These are phyloP conservation scores for Pseudomugil tenellus DNA, from an alignment of 2,797 vertebrate species.

Conservation along the genomic window DNA sequence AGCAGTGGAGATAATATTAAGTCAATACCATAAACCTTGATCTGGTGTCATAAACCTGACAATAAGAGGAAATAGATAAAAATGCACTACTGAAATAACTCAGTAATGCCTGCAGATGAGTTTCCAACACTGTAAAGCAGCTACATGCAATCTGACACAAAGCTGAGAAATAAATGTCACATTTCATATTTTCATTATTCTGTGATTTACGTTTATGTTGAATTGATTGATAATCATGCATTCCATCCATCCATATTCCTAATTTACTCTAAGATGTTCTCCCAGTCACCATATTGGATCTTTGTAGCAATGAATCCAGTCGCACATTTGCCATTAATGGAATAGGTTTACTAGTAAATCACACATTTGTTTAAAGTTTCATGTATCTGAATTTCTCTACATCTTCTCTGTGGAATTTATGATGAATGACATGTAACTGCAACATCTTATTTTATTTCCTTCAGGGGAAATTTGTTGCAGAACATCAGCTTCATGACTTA, in stretches of 20 bases:
- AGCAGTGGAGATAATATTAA: not conserved
- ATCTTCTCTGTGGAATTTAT: not conserved
- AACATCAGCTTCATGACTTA: not conserved
- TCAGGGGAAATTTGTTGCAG: not conserved
- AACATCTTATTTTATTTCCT: too few relatives aligned
- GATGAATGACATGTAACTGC: not conserved
- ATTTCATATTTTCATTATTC: too few relatives aligned
- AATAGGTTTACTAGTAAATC: conserved; percentile 3
- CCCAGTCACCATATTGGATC: too few relatives aligned
- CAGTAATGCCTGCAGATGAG: too few relatives aligned
- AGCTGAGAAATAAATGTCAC: too few relatives aligned
- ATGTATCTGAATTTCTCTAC: not conserved
- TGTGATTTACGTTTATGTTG: too few relatives aligned
- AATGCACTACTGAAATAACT: not conserved
- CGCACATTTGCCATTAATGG: not conserved
- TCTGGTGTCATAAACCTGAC: not conserved
- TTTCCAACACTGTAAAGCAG: not conserved
- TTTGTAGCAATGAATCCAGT: not conserved
- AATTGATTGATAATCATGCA: too few relatives aligned
- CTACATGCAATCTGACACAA: not conserved
- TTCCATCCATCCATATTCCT: too few relatives aligned
- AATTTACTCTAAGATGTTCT: too few relatives aligned
- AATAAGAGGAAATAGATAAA: not conserved
- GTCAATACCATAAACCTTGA: too few relatives aligned
- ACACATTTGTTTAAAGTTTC: not conserved